Conservation (phyloP, 2,113 vertebrate genomes). For the Tangachromis dhanisi region DNA sequence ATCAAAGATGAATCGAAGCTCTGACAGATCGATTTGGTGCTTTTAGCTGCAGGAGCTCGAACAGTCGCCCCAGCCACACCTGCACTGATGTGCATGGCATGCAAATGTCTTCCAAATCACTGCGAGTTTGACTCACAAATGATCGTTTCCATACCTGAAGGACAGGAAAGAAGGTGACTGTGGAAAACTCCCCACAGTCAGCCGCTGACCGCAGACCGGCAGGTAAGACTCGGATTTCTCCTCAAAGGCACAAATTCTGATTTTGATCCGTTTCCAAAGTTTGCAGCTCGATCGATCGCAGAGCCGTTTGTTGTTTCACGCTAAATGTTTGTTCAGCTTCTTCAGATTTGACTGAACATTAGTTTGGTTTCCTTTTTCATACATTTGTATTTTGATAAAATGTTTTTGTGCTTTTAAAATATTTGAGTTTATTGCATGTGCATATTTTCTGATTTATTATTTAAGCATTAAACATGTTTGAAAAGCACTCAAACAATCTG, state of each 20-base stretch:
- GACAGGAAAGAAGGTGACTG: background rate
- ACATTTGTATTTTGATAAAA: background rate
- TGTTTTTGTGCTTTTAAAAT: background rate
- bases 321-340: background rate
- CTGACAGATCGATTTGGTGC: background rate
- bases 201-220: background rate
- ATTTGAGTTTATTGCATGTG: background rate
- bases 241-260: fast-evolving
- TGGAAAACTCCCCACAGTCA: background rate
- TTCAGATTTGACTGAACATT: too few relatives aligned
- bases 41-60: background rate
- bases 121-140: slow-evolving; percentile 60
- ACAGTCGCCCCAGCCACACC: background rate
- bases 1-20: background rate
- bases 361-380: background rate
- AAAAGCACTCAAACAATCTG: background rate
- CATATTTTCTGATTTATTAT: background rate
- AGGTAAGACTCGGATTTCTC: background rate
- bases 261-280: background rate
- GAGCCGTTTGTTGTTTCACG: background rate
- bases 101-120: slow-evolving; percentile 46
- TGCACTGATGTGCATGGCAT: background rate
- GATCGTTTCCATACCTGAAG: background rate
- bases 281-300: background rate
- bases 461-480: background rate